Evolutionary conservation across 2,888 invertebrate species (phyloP).

Genomic region (Yponomeuta malinellus): DNA sequence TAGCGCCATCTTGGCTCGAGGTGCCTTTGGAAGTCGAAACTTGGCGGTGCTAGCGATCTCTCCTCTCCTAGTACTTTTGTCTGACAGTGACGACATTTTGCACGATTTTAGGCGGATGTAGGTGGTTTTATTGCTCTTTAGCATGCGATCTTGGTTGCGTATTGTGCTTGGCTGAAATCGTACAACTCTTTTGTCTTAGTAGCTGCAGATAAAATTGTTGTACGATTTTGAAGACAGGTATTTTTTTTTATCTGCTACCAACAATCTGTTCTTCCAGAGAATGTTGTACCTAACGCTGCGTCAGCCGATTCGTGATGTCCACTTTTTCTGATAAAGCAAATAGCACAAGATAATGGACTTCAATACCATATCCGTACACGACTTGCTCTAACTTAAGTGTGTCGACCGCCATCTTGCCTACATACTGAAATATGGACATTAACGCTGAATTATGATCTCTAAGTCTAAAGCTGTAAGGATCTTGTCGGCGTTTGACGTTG

Average conservation of each 20-base stretch:
- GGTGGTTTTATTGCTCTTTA: no score
- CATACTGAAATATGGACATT: background rate
- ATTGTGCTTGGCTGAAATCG: no score
- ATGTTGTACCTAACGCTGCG: no score
- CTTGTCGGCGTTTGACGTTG: background rate
- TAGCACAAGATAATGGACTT: background rate
- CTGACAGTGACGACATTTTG: no score
- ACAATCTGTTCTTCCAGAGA: no score
- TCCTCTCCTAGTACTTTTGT: background rate
- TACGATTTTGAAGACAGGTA: no score
- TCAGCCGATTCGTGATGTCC: no score
- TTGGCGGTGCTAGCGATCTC: background rate
- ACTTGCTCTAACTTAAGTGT: constrained; percentile 34
- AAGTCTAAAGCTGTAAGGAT: background rate
- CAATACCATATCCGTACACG: constrained; percentile 40
- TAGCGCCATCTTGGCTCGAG: constrained; percentile 1
- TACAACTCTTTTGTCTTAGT: no score
- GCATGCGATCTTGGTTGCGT: no score
- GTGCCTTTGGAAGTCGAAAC: background rate
- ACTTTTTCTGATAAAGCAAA: background rate
- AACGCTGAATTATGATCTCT: background rate
- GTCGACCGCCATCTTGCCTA: constrained; percentile 26
- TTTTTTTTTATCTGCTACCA: no score
- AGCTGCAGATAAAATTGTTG: no score
- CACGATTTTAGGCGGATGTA: no score